These are phyloP conservation scores for Microdon myrmicae DNA, from an alignment of 2,888 invertebrate species.

Conservation along the genomic window DNA sequence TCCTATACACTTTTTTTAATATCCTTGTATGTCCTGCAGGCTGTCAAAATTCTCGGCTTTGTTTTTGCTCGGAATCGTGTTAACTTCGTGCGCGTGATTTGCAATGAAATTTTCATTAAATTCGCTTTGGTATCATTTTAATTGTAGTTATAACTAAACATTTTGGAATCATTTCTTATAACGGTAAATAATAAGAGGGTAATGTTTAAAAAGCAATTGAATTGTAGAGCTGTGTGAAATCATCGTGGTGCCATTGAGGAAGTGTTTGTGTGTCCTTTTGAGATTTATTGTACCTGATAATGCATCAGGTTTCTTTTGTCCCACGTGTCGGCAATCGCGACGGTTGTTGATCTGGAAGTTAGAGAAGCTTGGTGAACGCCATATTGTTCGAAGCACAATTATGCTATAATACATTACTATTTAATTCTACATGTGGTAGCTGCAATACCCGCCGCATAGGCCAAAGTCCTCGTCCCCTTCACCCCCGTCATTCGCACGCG, in stretches of 20 bases:
- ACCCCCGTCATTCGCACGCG: no score
- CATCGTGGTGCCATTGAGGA: slow-evolving; percentile 14
- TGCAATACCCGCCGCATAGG: background rate
- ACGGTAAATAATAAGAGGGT: no score
- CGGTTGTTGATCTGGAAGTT: slow-evolving; percentile 20
- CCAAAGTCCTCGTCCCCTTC: slow-evolving; percentile 5
- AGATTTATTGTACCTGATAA: no score
- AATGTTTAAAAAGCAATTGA: no score
- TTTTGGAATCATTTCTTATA: background rate
- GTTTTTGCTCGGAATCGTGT: slow-evolving; percentile 47
- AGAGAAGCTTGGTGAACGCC: slow-evolving; percentile 16
- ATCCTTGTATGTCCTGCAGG: slow-evolving; percentile 28
- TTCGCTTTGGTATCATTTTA: slow-evolving; percentile 24
- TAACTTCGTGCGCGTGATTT: slow-evolving; percentile 51
- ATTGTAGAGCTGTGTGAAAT: slow-evolving; percentile 19
- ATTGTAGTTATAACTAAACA: slow-evolving; percentile 19
- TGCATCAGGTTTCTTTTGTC: no score
- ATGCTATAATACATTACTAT: slow-evolving; percentile 4
- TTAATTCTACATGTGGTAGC: background rate
- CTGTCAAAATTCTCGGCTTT: slow-evolving; percentile 52
- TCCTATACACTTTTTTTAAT: slow-evolving; percentile 25
- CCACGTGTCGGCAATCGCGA: slow-evolving; percentile 3
- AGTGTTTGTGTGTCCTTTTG: slow-evolving; percentile 14
- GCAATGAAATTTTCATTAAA: slow-evolving; percentile 26
- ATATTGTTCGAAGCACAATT: slow-evolving; percentile 39